Evolutionary conservation across 2,797 vertebrate species (phyloP), one percentile per base, ranked within the genome.

Genomic region (Momotus momota): DNA sequence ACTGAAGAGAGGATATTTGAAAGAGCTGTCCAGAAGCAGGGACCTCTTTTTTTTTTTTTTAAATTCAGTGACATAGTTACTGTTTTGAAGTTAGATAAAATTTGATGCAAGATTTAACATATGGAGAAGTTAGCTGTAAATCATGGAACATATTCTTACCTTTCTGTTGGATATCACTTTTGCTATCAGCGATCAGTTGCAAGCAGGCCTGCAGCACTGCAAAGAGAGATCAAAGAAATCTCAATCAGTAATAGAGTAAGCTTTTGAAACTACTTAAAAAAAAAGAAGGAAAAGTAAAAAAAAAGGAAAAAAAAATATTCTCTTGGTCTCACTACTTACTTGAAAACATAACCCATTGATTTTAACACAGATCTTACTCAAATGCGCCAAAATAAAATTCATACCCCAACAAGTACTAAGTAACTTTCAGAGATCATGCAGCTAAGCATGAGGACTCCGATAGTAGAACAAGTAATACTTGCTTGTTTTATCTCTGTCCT

Each of bases 151-250:
- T 14, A 64, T 40, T 82, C 72, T 95, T 98, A 99, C 99, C 99
- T 98, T 99, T 99, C 62, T 96, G 98, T 86, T 98, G 98, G 67
- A 98, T 97, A 79, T 97, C 97, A 77, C 98, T 99, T 95, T 94
- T 98, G 86, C 86, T 98, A 97, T 99, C 98, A 88, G 99, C 98
- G 43, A 99, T 98, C 97, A 99, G 93, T 95, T 99, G 99, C 94
- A 99, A 98, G 96, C 98, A 99, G 49, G 99, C 98, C 93, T 99
- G 99, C 87, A 98, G 97, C 87, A 98, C 99, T 99, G 95, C 35
- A 35, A 35, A 35, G 35, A 35, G 35, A 35, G 35, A 78, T 71
- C 57, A 88, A 83, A 77, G 41, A 79, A 55, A 81, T 5, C 18
- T 4, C 85, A 67, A 43, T 15, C 11, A 73, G 18, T 60, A 64